Percentiles rank a stretch among this genome's conserved stretches.
These are phyloP conservation scores for Cheirogaleus major DNA, from an alignment of 2,797 vertebrate genomes.

Conservation along the genomic window DNA sequence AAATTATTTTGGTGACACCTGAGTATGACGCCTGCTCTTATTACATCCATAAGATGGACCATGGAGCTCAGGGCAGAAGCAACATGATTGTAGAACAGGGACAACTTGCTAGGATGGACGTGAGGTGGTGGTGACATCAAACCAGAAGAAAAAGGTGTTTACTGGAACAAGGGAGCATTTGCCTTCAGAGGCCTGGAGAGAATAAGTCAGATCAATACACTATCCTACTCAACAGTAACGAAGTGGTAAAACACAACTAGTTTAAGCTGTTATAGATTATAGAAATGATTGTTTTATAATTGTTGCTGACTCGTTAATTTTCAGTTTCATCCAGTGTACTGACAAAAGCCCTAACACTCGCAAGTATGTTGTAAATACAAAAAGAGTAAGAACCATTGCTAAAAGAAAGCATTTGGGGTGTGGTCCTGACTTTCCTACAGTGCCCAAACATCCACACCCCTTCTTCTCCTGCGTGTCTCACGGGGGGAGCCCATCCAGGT, in stretches of 20 bases:
- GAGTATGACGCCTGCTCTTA: neutral
- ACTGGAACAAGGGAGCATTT: neutral
- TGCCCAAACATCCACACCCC: neutral
- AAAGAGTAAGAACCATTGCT: neutral
- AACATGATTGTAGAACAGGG: neutral
- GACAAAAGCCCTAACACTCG: constrained; percentile 8
- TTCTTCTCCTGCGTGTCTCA: neutral
- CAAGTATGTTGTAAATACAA: neutral
- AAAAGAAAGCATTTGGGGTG: neutral
- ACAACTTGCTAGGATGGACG: neutral
- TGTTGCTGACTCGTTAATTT: constrained; percentile 5
- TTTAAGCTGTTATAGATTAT: neutral
- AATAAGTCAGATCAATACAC: neutral
- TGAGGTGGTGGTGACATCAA: neutral
- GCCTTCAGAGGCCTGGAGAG: neutral
- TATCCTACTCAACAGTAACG: neutral
- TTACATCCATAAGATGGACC: neutral
- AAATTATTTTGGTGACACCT: neutral
- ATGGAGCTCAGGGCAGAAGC: neutral
- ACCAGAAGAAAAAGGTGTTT: neutral
- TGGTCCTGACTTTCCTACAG: neutral
- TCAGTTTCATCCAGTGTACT: neutral
- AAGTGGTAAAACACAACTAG: neutral
- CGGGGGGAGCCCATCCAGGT: neutral
- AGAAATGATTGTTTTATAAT: neutral